phyloP scores from a whole-genome alignment of 2,797 vertebrate genomes.

The Tapera naevia region DNA sequence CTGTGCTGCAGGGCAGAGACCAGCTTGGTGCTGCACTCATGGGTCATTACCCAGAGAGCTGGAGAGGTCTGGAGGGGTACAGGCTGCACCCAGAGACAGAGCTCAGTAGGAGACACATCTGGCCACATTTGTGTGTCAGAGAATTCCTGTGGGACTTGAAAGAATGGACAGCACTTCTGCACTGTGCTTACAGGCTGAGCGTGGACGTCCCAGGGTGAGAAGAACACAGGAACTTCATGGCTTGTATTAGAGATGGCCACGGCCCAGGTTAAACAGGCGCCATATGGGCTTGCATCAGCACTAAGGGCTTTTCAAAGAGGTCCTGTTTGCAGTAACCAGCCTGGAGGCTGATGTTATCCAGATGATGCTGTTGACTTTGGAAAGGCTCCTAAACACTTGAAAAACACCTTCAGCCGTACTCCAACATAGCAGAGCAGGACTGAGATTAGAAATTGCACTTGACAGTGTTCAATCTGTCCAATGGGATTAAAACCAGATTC shows the following conservation, averaged over 20 bases:
- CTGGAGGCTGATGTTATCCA: slow-evolving; percentile 67
- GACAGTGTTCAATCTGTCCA: slow-evolving; percentile 36
- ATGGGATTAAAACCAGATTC: slow-evolving; percentile 57
- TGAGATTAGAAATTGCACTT: slow-evolving; percentile 52
- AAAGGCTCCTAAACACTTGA: slow-evolving; percentile 63
- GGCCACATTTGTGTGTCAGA: background rate
- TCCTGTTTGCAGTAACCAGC: slow-evolving; percentile 45
- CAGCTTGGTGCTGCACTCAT: background rate
- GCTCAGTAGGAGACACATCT: background rate
- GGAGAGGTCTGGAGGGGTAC: background rate
- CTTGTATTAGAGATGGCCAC: slow-evolving; percentile 31
- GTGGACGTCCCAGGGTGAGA: background rate
- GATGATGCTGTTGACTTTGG: slow-evolving; percentile 68
- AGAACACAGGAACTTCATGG: slow-evolving; percentile 39
- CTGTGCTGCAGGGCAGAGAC: background rate
- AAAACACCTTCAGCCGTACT: slow-evolving; percentile 60
- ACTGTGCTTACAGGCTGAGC: background rate
- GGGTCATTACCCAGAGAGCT: background rate
- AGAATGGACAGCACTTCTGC: background rate
- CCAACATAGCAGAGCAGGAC: background rate
- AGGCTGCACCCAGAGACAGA: background rate
- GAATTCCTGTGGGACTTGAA: background rate
- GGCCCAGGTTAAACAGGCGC: slow-evolving; percentile 54
- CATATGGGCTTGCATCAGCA: slow-evolving; percentile 66
- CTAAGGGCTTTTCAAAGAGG: slow-evolving; percentile 54